Base-by-base conservation (phyloP, 2,113 vertebrate genomes). In the Rhabdomys dilectus region DNA sequence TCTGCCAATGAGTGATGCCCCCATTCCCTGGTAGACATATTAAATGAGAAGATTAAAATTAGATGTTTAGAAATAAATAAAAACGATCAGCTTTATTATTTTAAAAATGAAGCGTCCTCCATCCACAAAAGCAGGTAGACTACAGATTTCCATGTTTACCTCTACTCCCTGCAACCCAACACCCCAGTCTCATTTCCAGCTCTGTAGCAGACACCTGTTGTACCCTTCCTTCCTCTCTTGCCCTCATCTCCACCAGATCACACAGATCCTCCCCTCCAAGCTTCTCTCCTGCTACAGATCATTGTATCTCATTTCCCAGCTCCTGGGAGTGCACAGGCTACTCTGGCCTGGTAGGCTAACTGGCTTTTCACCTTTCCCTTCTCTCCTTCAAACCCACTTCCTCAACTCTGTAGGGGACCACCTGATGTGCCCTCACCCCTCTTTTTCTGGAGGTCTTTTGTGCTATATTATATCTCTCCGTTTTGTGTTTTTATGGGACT, bases 21-120 rank as follows among this genome's bases (percentile, higher is more conserved):
- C 19, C 34, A n/a, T 11, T 22, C 34, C 39, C 48, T 88, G 42
- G 15, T 53, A 87, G 45, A 56, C 24, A 73, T 62, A 90, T 96
- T 91, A 91, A 92, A 89, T 85, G 16, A 91, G 31, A 89, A 95
- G 7, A 91, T 93, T 94, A 70, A 85, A 93, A 88, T 19, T 17
- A 93, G 68, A 96, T 31, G 87, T 82, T 42, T 36, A 91, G 78
- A 90, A 82, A 53, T 12, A 93, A 36, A 19, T 60, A 88, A 42
- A 88, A 93, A 75, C 68, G 3, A 17, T 88, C 78, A 88, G 8
- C 60, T 91, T 96, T 77, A 42, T 82, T 76, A 77, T 66, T 91
- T 75, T 88, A 53, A 5, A 94, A 94, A 81, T 48, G 60, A 80
- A 53, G 3, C 45, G 22, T 22, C 29, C 24, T 16, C 22, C 22